Conservation (phyloP, 2,888 invertebrate genomes). For the Geophilus truncorum region DNA sequence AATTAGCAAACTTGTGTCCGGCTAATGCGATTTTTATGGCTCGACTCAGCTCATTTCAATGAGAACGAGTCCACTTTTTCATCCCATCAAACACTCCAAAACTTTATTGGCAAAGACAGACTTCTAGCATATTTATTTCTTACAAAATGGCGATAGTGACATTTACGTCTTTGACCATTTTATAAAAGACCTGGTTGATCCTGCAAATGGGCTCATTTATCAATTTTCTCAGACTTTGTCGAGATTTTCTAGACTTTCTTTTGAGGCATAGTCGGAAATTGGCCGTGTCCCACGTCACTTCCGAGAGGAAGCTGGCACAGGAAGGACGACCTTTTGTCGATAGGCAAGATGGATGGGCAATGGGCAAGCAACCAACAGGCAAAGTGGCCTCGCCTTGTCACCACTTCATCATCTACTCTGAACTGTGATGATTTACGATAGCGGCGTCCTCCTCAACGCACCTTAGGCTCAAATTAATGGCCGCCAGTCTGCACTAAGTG, state of each 20-base stretch:
- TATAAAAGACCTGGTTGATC: no score
- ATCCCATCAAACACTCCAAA: background rate
- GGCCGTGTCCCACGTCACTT: background rate
- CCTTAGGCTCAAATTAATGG: background rate
- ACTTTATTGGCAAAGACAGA: no score
- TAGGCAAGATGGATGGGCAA: background rate
- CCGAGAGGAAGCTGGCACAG: no score
- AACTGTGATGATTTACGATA: background rate
- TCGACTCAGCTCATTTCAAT: background rate
- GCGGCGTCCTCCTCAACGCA: background rate
- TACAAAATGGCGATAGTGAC: no score
- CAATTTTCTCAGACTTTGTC: no score
- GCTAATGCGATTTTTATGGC: conserved; percentile 16
- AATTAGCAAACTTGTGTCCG: conserved; percentile 6
- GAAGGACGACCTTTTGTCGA: conserved; percentile 2
- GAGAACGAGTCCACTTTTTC: background rate
- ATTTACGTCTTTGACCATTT: no score
- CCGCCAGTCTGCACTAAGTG: conserved; percentile 3
- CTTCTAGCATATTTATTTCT: no score
- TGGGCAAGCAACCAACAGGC: background rate
- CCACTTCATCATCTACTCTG: background rate
- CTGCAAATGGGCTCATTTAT: no score
- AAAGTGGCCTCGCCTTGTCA: conserved; percentile 3
- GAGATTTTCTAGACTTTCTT: background rate
- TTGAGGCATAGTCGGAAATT: background rate